Conservation (phyloP, 2,888 invertebrate genomes). For the Noctua janthe region DNA sequence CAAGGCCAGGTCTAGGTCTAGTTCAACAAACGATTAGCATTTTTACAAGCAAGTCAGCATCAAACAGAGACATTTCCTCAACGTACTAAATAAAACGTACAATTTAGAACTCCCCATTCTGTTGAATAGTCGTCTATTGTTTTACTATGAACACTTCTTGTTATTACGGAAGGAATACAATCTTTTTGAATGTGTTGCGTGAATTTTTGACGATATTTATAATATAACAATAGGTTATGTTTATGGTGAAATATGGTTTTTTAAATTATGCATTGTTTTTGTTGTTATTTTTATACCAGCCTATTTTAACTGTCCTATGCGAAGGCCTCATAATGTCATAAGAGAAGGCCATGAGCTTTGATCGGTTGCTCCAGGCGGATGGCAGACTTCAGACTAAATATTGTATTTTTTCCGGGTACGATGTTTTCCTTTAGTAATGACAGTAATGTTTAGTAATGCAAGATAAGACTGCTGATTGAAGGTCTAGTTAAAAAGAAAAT, state of each 20-base stretch:
- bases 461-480: not conserved
- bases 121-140: constrained; percentile 26
- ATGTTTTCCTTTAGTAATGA: not conserved
- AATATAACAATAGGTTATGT: constrained; percentile 19
- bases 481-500: not conserved
- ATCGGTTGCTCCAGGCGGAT: not conserved
- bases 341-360: not conserved
- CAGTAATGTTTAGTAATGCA: not conserved
- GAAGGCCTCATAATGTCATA: not conserved
- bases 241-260: constrained; percentile 10
- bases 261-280: constrained; percentile 14
- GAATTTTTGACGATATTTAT: constrained; percentile 7
- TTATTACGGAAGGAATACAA: constrained; percentile 32
- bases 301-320: not conserved
- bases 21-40: constrained; percentile 53
- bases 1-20: constrained; percentile 52
- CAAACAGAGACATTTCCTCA: constrained; percentile 17
- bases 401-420: not conserved
- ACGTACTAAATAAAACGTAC: constrained; percentile 25
- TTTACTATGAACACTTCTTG: constrained; percentile 7
- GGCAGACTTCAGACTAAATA: not conserved
- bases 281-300: not conserved
- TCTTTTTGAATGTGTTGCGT: constrained; percentile 24
- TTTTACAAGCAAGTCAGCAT: constrained; percentile 37
- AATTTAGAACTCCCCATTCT: constrained; percentile 19